Evolutionary conservation across 2,888 invertebrate genomes (phyloP), one percentile per base, ranked within the genome.

Genomic region (Electrophaes corylata): DNA sequence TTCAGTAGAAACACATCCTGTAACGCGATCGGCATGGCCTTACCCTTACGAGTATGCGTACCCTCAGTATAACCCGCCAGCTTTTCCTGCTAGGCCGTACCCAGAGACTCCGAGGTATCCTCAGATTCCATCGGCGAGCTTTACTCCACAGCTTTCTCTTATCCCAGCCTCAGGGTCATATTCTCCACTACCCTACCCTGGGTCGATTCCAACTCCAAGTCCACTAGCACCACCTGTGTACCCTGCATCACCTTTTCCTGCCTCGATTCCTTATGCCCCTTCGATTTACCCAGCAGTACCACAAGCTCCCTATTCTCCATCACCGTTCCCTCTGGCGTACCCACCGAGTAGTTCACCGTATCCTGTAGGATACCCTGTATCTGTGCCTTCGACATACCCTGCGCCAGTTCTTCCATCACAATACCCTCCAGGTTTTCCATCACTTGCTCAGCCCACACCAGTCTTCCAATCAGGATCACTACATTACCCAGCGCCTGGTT

Each of bases 41-140:
- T 78, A 71, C 40, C 61, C 66, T 23, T 74, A 70, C 33, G 69
- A 72, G 3, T 68, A 66, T 16, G 35, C 48, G 12, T 47, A 66
- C 23, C 57, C 65, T 16, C 55, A 65, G 12, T 60, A 61, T 14
- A n/a, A 14, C 19, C 55, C 70, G 0, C 66, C 71, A 43, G 62
- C 70, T 45, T 67, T 72, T 61, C 50, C 65, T 0, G 61, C 64
- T 18, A 55, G 66, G 3, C 23, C 23, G 6, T 73, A 71, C 39
- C 58, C 69, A 3, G 61, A 67, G 8, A 47, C 65, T 10, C 55
- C 68, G 8, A 40, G 47, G 1, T 72, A 71, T 48, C 60, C 71
- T 1, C 53, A 66, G n/a, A 19, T 64, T 14, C 61, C 71, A 1
- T 12, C 64, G 5, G 40, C 60, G 6, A 6, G 23, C 10, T 43